Base-by-base conservation (phyloP, 2,888 invertebrate species). In the Linyphia triangularis region DNA sequence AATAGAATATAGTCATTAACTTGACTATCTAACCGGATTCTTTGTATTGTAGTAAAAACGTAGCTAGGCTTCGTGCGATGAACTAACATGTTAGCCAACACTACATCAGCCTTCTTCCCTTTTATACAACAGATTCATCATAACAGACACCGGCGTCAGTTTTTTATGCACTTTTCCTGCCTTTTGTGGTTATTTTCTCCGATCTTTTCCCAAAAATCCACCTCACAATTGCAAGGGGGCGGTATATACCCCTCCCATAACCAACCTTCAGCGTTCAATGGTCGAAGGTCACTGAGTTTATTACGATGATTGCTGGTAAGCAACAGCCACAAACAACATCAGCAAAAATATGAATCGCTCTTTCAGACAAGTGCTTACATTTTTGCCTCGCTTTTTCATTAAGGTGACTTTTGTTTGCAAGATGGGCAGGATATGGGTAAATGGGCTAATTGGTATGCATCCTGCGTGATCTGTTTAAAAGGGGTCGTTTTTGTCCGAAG, bases 381-480 rank as follows among this genome's bases (percentile, higher is more conserved):
- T 22, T 70, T 70, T 70, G 19, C 43, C n/a, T 37, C 70, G 13
- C 43, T 65, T 24, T 43, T 57, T 57, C 43, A 43, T 43, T 43
- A 43, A 26, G 40, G 43, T 24, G 22, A 9, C 13, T n/a, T 70
- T 43, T 28, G 37, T 70, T 69, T 37, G 40, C 28, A 43, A 43
- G 16, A 13, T 26, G 26, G 24, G 28, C 84, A 69, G 84, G 75
- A 84, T 84, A 77, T 84, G 77, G 84, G 84, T 84, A 84, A 67
- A 67, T 75, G 77, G 84, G 84, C 75, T 84, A 84, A 84, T 84
- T 84, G 84, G 84, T 57, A 77, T 69, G 84, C 77, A 84, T 84
- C 84, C 84, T 75, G 84, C 16, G 57, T 22, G 51, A n/a, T 33
- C 63, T 79, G 24, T 63, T 63, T n/a, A 33, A 33, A 33, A 33